Conservation (phyloP, 2,888 invertebrate species). For the Geophilus truncorum region DNA sequence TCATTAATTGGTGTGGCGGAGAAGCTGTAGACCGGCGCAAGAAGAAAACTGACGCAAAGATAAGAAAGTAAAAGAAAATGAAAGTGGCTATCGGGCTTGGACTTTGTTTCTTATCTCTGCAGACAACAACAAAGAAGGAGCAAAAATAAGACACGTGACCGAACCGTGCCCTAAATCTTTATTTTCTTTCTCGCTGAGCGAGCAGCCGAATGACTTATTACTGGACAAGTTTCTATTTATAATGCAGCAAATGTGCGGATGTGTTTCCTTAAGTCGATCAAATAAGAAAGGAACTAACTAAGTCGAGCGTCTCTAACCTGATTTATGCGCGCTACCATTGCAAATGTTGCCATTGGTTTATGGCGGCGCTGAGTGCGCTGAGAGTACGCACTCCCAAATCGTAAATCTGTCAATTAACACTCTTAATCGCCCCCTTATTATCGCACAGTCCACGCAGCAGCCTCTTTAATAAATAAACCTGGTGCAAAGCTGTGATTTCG, state of each 20-base stretch:
- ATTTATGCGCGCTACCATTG: slow-evolving; percentile 5
- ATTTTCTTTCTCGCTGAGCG: background rate
- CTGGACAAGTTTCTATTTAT: background rate
- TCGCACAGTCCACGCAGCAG: slow-evolving; percentile 17
- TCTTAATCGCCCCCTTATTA: slow-evolving; percentile 25
- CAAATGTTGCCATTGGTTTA: slow-evolving; percentile 11
- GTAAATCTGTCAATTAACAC: slow-evolving; percentile 25
- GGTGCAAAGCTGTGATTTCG: slow-evolving; percentile 12
- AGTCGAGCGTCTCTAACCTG: background rate
- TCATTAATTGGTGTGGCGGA: background rate
- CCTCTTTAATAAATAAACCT: slow-evolving; percentile 27
- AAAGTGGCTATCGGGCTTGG: slow-evolving; percentile 12
- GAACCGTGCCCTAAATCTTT: background rate
- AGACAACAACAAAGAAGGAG: background rate
- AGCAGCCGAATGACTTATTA: background rate
- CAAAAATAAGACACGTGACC: background rate
- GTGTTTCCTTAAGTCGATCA: background rate
- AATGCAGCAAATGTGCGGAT: background rate
- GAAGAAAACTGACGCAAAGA: slow-evolving; percentile 7
- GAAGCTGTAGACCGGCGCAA: background rate
- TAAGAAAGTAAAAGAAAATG: slow-evolving; percentile 13
- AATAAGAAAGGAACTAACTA: background rate
- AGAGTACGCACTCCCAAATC: slow-evolving; percentile 18
- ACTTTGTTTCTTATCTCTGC: slow-evolving; percentile 10
- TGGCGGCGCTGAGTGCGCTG: background rate